phyloP scores from a whole-genome alignment of 2,888 invertebrate genomes.

The Auanema sp. region DNA sequence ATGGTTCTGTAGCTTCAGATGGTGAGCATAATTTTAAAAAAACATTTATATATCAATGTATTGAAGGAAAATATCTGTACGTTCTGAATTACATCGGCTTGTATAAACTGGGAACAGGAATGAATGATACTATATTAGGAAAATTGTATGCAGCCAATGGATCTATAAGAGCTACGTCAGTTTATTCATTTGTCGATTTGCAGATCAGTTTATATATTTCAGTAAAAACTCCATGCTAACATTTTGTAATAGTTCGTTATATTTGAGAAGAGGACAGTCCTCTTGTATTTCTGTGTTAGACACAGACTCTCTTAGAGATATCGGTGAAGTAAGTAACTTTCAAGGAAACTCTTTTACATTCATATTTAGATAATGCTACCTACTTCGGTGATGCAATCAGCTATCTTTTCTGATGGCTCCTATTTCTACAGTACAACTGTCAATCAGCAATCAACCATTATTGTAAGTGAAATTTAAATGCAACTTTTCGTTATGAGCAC shows the following conservation, averaged over 20 bases:
- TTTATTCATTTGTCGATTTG: neutral
- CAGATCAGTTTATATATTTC: slow-evolving; percentile 14
- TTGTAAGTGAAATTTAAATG: slow-evolving; percentile 22
- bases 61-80: slow-evolving; percentile 81
- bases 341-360: neutral
- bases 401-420: slow-evolving; percentile 53
- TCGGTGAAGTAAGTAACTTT: slow-evolving; percentile 26
- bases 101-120: slow-evolving; percentile 91
- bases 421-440: slow-evolving; percentile 52
- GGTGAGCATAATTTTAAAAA: too few relatives aligned
- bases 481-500: too few relatives aligned
- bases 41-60: too few relatives aligned
- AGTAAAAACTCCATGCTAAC: slow-evolving; percentile 53
- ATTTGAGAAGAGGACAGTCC: slow-evolving; percentile 58
- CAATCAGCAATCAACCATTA: slow-evolving; percentile 51
- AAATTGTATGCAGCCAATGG: slow-evolving; percentile 80
- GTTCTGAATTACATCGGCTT: slow-evolving; percentile 80
- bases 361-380: slow-evolving; percentile 47
- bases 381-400: slow-evolving; percentile 37
- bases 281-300: slow-evolving; percentile 60
- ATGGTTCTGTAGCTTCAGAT: slow-evolving; percentile 72
- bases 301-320: slow-evolving; percentile 50
- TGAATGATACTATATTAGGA: slow-evolving; percentile 88
- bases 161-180: slow-evolving; percentile 71
- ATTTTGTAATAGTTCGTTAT: slow-evolving; percentile 58